Base-by-base conservation (phyloP, 2,797 vertebrate species). In the Acanthornis magna region DNA sequence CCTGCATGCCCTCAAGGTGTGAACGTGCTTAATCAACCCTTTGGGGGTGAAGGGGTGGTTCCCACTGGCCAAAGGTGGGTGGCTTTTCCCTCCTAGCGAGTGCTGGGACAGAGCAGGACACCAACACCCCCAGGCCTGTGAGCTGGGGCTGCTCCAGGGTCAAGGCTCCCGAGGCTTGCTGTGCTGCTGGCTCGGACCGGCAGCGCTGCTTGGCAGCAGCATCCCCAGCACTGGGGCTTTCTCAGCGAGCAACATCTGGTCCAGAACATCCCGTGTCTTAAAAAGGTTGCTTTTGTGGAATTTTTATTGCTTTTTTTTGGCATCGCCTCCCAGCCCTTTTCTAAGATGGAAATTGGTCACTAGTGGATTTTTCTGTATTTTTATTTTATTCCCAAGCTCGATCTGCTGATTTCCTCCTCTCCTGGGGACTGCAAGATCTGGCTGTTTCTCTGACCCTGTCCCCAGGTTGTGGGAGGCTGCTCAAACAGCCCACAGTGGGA, bases 231-330 rank as follows among this genome's bases (percentile, higher is more conserved):
- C 63, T 1, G 13, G 32, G 45, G 45, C 87, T 70, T 84, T 89
- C 72, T 89, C 70, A 91, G 65, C 1, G 1, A 85, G 68, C 58
- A 94, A 95, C 95, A 96, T 95, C 91, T 96, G 94, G 30, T 89
- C 70, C 1, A 23, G 79, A 93, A 94, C 91, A 89, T 88, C 88
- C 72, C 11, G 4, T 66, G 63, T 58, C 91, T 84, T 93, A 48
- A 86, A 92, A 95, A 94, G 94, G 93, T 93, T 94, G 65, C 91
- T 84, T 91, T 92, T 93, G 74, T 62, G 85, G 95, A 95, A 95
- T 95, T 95, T 93, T 94, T 95, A 96, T 95, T 94, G 95, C 89
- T 93, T 91, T 73, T 87, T 92, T 85, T 91, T 96, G 94, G 94
- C 94, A 72, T 83, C 0, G 2, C 23, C 5, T 95, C 72, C 36